Evolutionary conservation across 2,797 vertebrate genomes (phyloP), one percentile per base, ranked within the genome.

Genomic region (Poecilia wingei): DNA sequence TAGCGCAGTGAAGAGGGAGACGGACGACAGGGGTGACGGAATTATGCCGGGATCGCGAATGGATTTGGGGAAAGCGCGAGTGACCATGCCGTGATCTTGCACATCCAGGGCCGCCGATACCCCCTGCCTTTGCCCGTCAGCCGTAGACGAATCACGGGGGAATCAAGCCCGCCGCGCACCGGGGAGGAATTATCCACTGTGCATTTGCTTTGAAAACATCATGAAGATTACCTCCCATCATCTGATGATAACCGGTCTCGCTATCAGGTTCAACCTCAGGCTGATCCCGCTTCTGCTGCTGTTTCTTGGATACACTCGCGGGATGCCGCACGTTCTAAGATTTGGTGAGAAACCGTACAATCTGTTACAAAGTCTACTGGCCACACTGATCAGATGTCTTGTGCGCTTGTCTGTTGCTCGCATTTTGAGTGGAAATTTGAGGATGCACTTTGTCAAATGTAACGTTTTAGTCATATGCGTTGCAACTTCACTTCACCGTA

Each of bases 61-160:
- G 96, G 96, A 96, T 95, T 94, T 95, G 95, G 95, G 96, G 93
- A 95, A 91, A 95, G 94, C 94, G 95, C 95, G 93, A 95, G 95
- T 97, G 97, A 97, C 97, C 98, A 98, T 98, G 98, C 97, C 98
- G 96, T 98, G 97, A 98, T 97, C 96, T 95, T 92, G 95, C 96
- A 95, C 94, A 95, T 93, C 90, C 89, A 90, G 95, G 95, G 95
- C 94, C 92, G 88, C 89, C 95, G 93, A 89, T 94, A 95, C 95
- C 36, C 74, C 96, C 95, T 92, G 94, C 94, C 95, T 41, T 95
- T 91, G 93, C 94, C 93, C 94, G 96, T 93, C 94, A 94, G 96
- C 92, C 80, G 94, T 95, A 93, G 86, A 94, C 91, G 92, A 95
- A 95, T 92, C 93, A 92, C 94, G 91, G 92, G 90, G 95, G 95